A percentile compares a stretch with the other conserved stretches of the same genome.
These are phyloP conservation scores for Ptilodon capucinus DNA, from an alignment of 2,888 invertebrate genomes.

Conservation along the genomic window DNA sequence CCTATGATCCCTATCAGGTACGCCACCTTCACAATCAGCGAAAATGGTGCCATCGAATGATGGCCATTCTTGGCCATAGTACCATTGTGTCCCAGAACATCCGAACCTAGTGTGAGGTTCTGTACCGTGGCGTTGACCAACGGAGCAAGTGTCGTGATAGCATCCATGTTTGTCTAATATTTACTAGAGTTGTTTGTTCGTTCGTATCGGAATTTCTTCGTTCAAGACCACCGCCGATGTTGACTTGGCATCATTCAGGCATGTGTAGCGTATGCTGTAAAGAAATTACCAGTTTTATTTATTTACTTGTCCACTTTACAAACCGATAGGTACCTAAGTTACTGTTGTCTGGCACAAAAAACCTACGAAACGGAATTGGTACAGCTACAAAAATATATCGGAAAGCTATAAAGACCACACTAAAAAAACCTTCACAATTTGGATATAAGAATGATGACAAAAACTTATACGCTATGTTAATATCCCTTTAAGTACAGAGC, in stretches of 20 bases:
- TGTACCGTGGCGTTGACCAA: slow-evolving; percentile 9
- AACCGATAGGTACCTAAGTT: no score
- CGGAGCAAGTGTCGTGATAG: background rate
- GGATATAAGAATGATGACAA: no score
- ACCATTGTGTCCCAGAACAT: background rate
- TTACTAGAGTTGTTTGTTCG: slow-evolving; percentile 5
- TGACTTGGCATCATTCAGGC: slow-evolving; percentile 10
- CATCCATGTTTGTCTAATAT: background rate
- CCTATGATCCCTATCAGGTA: slow-evolving; percentile 88
- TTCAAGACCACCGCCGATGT: slow-evolving; percentile 2
- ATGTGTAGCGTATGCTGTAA: slow-evolving; percentile 6
- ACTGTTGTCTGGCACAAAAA: no score
- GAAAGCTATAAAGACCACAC: no score
- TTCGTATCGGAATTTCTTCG: slow-evolving; percentile 13
- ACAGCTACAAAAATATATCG: no score
- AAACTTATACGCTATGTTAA: no score
- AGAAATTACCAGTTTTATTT: background rate
- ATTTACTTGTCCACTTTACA: no score
- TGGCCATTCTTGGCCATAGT: background rate
- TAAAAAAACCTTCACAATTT: no score
- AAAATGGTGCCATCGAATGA: background rate
- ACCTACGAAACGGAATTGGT: no score
- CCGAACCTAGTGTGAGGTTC: slow-evolving; percentile 9
- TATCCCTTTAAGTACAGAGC: no score
- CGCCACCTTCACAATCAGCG: slow-evolving; percentile 74